Percentiles rank a stretch among this genome's conserved stretches.
phyloP scores from a whole-genome alignment of 2,797 vertebrate genomes.

The Dicrostonyx torquatus region DNA sequence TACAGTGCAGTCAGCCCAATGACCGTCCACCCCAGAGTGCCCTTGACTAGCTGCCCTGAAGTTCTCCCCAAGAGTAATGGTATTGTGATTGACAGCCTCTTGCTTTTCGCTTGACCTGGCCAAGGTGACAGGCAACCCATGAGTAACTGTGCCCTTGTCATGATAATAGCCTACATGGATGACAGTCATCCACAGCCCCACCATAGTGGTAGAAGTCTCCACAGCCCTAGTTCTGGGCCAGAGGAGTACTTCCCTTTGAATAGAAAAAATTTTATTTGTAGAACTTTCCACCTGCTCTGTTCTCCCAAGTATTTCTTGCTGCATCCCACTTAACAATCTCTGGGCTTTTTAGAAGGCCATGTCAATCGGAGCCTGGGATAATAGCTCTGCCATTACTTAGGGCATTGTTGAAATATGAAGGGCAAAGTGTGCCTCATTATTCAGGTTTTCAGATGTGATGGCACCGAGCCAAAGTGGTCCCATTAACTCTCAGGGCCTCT shows the following conservation, averaged over 20 bases:
- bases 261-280: constrained; percentile 25
- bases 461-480: constrained; percentile 66
- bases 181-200: not conserved
- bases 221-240: not conserved
- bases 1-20: not conserved
- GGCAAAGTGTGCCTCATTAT: constrained; percentile 82
- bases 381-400: constrained; percentile 77
- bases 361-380: constrained; percentile 54
- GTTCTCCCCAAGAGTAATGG: not conserved
- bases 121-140: not conserved
- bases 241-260: constrained; percentile 66
- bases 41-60: rapidly evolving
- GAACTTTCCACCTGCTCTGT: not conserved
- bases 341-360: constrained; percentile 70
- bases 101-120: not conserved
- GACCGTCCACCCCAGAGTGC: rapidly evolving
- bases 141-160: not conserved
- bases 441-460: constrained; percentile 70
- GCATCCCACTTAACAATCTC: constrained; percentile 51
- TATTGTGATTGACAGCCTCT: not conserved
- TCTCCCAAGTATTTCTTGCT: constrained; percentile 58
- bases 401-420: constrained; percentile 72
- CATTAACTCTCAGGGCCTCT: constrained; percentile 73
- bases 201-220: not conserved
- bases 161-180: not conserved